Evolutionary conservation across 2,113 vertebrate genomes (phyloP).

Genomic region (Panurus biarmicus): DNA sequence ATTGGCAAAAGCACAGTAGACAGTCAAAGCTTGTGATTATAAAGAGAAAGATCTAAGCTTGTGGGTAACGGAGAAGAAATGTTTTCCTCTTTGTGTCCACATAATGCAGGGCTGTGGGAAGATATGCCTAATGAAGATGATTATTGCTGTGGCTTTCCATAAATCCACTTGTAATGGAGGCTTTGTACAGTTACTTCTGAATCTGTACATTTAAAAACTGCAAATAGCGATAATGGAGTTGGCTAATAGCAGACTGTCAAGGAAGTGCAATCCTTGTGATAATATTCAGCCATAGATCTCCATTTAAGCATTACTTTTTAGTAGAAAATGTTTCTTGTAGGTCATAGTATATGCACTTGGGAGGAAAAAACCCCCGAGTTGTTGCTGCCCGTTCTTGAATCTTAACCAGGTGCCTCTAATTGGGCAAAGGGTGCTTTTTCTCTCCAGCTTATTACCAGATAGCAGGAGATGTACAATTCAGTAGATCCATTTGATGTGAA

Average conservation of each 20-base stretch:
- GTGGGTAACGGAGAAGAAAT: conserved; percentile 52
- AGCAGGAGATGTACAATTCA: not conserved
- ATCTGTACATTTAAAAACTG: conserved; percentile 64
- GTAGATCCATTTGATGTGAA: not conserved
- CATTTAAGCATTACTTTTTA: conserved; percentile 57
- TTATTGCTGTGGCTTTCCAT: conserved; percentile 64
- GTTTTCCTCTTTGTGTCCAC: conserved; percentile 57
- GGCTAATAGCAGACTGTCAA: conserved; percentile 61
- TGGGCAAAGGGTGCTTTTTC: not conserved
- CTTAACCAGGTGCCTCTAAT: conserved; percentile 3
- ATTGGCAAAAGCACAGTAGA: not conserved
- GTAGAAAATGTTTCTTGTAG: conserved; percentile 51
- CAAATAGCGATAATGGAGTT: conserved; percentile 63
- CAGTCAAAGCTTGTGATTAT: conserved; percentile 13
- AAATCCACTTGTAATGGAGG: conserved; percentile 65
- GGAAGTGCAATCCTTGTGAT: conserved; percentile 55
- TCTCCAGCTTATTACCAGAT: not conserved
- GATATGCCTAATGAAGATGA: conserved; percentile 64
- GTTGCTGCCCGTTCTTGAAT: not conserved
- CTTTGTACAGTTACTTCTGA: conserved; percentile 61
- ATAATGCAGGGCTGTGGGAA: conserved; percentile 58
- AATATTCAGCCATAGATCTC: conserved; percentile 52
- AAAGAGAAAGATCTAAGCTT: conserved; percentile 43
- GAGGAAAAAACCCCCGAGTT: not conserved
- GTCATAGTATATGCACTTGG: conserved; percentile 8